These are phyloP conservation scores for Drosophila birchii DNA, from an alignment of 2,888 invertebrate species.

Conservation along the genomic window DNA sequence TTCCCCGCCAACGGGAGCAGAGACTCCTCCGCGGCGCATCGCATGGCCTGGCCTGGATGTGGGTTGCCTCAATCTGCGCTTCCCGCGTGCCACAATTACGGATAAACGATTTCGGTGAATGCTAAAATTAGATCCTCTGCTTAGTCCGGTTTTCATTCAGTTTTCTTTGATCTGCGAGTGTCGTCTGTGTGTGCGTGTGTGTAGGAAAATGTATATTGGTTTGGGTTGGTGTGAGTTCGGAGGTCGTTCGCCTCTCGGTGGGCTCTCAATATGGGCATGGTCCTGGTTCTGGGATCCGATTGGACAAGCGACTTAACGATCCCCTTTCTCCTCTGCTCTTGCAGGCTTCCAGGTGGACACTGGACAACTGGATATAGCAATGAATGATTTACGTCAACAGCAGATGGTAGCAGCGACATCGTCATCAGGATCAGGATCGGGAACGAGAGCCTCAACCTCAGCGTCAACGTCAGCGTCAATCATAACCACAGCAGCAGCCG, in stretches of 20 bases:
- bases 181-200: conserved; percentile 28
- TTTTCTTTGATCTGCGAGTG: conserved; percentile 36
- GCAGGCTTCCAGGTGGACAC: conserved; percentile 50
- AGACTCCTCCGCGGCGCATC: not conserved
- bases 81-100: conserved; percentile 7
- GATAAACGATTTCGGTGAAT: conserved; percentile 15
- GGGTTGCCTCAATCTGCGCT: not conserved
- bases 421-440: conserved; percentile 63
- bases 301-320: not conserved
- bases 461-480: conserved; percentile 33
- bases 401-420: conserved; percentile 80
- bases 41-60: not conserved
- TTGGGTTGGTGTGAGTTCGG: conserved; percentile 17
- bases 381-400: conserved; percentile 79
- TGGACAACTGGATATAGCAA: conserved; percentile 70
- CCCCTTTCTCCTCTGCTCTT: conserved; percentile 13
- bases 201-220: conserved; percentile 29
- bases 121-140: conserved; percentile 33
- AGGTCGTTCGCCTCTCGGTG: conserved; percentile 42
- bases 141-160: conserved; percentile 34
- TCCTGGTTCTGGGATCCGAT: conserved; percentile 4
- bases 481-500: conserved; percentile 40
- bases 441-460: conserved; percentile 42
- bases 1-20: conserved; percentile 9
- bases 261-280: too few species aligned